phyloP scores from a whole-genome alignment of 2,888 invertebrate genomes.

The Microdon myrmicae region DNA sequence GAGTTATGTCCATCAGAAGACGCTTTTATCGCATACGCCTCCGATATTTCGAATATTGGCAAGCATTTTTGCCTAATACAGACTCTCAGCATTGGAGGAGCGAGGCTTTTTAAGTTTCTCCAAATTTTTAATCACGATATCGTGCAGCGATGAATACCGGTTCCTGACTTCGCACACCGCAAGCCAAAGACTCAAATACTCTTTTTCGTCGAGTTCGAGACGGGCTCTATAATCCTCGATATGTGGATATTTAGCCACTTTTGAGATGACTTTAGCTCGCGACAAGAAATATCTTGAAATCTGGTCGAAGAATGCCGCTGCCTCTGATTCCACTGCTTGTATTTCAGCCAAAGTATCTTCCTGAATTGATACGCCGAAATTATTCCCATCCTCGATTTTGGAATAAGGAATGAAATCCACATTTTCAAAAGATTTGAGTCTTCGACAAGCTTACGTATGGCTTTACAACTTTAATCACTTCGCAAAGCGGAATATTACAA shows the following conservation, averaged over 20 bases:
- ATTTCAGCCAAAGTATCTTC: constrained; percentile 95
- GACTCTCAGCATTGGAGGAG: constrained; percentile 81
- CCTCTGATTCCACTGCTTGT: constrained; percentile 92
- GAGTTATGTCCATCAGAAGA: too few relatives aligned
- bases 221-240: constrained; percentile 92
- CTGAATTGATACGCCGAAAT: constrained; percentile 96
- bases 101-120: constrained; percentile 97
- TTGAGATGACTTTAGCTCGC: constrained; percentile 80
- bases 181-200: constrained; percentile 88
- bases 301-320: constrained; percentile 94
- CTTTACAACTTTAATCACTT: constrained; percentile 91
- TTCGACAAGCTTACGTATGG: constrained; percentile 93
- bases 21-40: too few relatives aligned
- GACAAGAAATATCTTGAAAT: constrained; percentile 91
- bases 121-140: constrained; percentile 94
- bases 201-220: constrained; percentile 90
- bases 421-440: constrained; percentile 89
- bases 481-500: constrained; percentile 87
- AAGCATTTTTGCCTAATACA: constrained; percentile 74
- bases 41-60: too few relatives aligned
- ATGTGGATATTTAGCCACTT: constrained; percentile 94
- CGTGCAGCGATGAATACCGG: constrained; percentile 93
- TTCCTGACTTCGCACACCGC: constrained; percentile 93
- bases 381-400: constrained; percentile 97
- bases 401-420: constrained; percentile 99